These are phyloP conservation scores for Dasysyrphus tricinctus DNA, from an alignment of 2,888 invertebrate species.

Conservation along the genomic window DNA sequence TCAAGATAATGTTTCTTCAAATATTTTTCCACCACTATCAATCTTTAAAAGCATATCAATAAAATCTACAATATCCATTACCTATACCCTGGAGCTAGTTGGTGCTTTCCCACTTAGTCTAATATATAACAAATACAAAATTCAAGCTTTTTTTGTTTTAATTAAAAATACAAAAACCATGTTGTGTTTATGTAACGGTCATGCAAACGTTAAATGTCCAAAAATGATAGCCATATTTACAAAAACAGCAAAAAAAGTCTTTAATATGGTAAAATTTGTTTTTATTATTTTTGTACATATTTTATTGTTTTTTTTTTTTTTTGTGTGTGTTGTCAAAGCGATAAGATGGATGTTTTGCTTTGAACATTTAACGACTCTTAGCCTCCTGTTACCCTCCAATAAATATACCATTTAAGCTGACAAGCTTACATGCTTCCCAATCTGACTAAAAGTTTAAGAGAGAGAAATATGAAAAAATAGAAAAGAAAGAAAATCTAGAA, in stretches of 20 bases:
- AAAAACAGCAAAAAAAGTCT: conserved; percentile 12
- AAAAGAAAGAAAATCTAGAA: conserved; percentile 5
- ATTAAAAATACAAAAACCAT: neutral
- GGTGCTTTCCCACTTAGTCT: neutral
- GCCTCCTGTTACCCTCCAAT: conserved; percentile 10
- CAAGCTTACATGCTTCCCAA: conserved; percentile 30
- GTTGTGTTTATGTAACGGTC: conserved; percentile 29
- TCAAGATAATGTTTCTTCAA: neutral
- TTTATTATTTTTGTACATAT: conserved; percentile 11
- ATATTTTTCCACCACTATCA: neutral
- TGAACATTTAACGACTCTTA: conserved; percentile 35
- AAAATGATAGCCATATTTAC: conserved; percentile 21
- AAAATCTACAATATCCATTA: neutral
- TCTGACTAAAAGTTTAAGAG: conserved; percentile 8
- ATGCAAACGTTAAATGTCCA: conserved; percentile 29
- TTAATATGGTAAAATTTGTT: neutral
- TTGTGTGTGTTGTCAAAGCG: conserved; percentile 31
- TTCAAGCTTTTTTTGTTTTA: neutral
- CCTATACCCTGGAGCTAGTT: neutral
- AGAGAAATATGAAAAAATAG: conserved; percentile 21
- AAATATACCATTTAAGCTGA: conserved; percentile 36
- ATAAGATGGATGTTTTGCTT: conserved; percentile 56
- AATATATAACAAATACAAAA: neutral
- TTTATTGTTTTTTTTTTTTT: conserved; percentile 1
- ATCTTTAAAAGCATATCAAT: conserved; percentile 8